Conservation (phyloP, 2,888 invertebrate species). For the Blastobasis lacticolella region DNA sequence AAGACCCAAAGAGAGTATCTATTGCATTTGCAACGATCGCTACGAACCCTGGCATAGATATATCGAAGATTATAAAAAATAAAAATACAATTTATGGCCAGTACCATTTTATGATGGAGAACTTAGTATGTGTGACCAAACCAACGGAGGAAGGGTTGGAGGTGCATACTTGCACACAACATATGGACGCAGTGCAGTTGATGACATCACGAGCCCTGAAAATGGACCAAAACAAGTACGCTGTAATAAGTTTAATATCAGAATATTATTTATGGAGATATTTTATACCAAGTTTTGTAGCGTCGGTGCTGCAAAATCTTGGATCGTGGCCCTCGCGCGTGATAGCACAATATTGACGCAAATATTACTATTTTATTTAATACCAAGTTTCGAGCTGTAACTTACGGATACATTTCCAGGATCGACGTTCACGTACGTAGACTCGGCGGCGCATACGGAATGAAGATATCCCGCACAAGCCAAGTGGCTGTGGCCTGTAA, state of each 20-base stretch:
- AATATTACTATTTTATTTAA: neutral
- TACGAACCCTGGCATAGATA: conserved; percentile 39
- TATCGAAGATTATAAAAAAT: conserved; percentile 61
- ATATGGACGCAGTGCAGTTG: conserved; percentile 71
- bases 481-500: conserved; percentile 77
- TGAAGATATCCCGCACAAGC: conserved; percentile 77
- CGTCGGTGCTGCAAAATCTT: neutral
- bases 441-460: conserved; percentile 75
- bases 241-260: neutral
- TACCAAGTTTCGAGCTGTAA: neutral
- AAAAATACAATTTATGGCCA: conserved; percentile 71
- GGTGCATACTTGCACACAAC: conserved; percentile 75
- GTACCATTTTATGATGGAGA: conserved; percentile 84
- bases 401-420: conserved; percentile 40
- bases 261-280: neutral
- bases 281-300: neutral
- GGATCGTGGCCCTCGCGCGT: too few relatives aligned
- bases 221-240: conserved; percentile 73
- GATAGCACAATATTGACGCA: neutral
- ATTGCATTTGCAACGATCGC: conserved; percentile 19
- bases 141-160: conserved; percentile 81
- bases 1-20: conserved; percentile 22
- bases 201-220: conserved; percentile 69
- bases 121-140: conserved; percentile 74
- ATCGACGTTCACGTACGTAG: conserved; percentile 74